Evolutionary conservation across 2,113 vertebrate genomes (phyloP), one percentile per base, ranked within the genome.

Genomic region (Rhinichthys klamathensis): DNA sequence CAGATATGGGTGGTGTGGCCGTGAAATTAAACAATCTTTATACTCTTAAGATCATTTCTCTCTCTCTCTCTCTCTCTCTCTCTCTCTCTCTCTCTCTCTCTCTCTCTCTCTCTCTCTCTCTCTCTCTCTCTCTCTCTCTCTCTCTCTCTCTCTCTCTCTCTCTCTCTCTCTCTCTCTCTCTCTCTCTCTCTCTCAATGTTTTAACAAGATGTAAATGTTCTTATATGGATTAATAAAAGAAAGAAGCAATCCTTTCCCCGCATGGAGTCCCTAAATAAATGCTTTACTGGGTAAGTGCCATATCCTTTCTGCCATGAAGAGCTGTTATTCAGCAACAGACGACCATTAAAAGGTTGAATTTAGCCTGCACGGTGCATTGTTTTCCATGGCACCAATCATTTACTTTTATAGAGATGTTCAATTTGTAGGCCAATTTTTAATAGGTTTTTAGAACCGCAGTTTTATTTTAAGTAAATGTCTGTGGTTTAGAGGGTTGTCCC

Each of bases 151-250:
- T 49, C 46, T 49, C 46, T 49, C 46, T 46, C 10, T 46, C 44
- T 46, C 44, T 46, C 10, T 49, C 46, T 49, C 46, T 46, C 46
- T 46, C 46, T 46, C 46, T 46, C 46, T 46, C 46, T 46, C 46
- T 46, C 10, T 46, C 44, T 46, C 85, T 83, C 88, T 87, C 83
- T 87, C 84, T 89, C 80, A 77, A 78, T 89, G 87, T 90, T 90
- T 91, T 85, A 90, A 85, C 80, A 88, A 74, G 88, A 88, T 89
- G 86, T 89, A 89, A 86, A 90, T 90, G 88, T 90, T 90, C 87
- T 90, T 90, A 87, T 89, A 90, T 84, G 72, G 87, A 91, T 87
- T 88, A 86, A 91, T 89, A 86, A 87, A 88, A 86, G 73, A 67
- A 49, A 73, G 63, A 87, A 46, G 73, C 38, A 49, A 78, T 82